Evolutionary conservation across 2,888 invertebrate genomes (phyloP).

Genomic region (Heterodera filipjevi): DNA sequence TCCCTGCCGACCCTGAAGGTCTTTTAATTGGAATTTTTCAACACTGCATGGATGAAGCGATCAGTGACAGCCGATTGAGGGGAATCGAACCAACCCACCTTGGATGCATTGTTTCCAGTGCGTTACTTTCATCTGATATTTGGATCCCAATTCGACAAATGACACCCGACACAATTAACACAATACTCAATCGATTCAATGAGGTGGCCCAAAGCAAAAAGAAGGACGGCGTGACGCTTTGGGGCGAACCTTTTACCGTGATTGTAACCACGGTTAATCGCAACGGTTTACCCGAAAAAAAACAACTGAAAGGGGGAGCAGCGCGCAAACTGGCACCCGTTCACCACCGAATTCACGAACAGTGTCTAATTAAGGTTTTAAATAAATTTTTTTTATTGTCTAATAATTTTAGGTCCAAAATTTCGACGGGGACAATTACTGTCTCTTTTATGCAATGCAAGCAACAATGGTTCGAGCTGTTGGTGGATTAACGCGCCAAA

Average conservation of each 20-base stretch:
- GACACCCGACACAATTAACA: neutral
- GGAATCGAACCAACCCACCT: constrained; percentile 1
- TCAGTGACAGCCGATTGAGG: neutral
- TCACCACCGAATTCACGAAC: neutral
- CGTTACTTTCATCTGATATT: neutral
- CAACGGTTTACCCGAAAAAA: neutral
- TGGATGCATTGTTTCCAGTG: neutral
- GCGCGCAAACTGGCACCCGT: neutral
- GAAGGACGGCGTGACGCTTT: constrained; percentile 15
- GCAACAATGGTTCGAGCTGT: neutral
- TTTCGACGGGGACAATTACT: neutral
- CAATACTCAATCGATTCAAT: too few relatives aligned
- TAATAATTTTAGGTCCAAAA: constrained; percentile 1
- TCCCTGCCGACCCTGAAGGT: neutral
- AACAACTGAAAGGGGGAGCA: neutral
- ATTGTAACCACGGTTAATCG: neutral
- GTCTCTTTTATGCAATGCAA: too few relatives aligned
- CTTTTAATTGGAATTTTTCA: constrained; percentile 16
- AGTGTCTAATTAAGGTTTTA: constrained; percentile 14
- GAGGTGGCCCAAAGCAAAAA: neutral
- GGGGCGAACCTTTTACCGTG: constrained; percentile 8
- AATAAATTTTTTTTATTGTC: neutral
- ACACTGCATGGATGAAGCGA: too few relatives aligned
- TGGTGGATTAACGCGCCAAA: neutral
- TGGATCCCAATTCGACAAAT: constrained; percentile 3